Conservation (phyloP, 2,113 vertebrate genomes). For the Corythaixoides concolor region DNA sequence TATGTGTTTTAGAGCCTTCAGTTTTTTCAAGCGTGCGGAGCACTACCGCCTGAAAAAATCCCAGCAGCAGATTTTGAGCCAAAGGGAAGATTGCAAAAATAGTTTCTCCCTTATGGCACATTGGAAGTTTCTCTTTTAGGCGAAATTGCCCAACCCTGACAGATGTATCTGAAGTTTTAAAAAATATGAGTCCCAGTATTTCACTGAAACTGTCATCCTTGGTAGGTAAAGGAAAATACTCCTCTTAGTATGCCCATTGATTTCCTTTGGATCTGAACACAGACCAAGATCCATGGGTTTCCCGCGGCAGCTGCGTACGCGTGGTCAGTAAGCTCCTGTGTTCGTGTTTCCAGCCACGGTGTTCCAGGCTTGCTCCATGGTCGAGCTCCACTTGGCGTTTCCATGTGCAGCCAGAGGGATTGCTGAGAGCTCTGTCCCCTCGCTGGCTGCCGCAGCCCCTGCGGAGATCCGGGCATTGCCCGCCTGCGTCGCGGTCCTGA, state of each 20-base stretch:
- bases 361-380: not conserved
- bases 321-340: not conserved
- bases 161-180: conserved; percentile 56
- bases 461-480: fast-evolving
- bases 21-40: not conserved
- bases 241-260: not conserved
- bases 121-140: conserved; percentile 48
- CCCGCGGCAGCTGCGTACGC: fast-evolving
- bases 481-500: fast-evolving
- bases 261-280: not conserved
- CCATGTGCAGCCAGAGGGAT: not conserved
- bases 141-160: conserved; percentile 33
- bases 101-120: conserved; percentile 62
- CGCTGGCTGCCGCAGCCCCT: fast-evolving
- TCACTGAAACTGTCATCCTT: not conserved
- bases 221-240: not conserved
- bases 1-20: conserved; percentile 32
- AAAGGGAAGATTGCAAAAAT: conserved; percentile 61
- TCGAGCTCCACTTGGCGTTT: not conserved
- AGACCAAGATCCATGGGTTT: fast-evolving
- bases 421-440: not conserved
- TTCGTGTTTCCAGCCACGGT: fast-evolving
- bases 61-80: conserved; percentile 60
- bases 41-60: conserved; percentile 30
- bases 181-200: conserved; percentile 30